These are phyloP conservation scores for Eupithecia abbreviata DNA, from an alignment of 2,888 invertebrate species.

Conservation along the genomic window DNA sequence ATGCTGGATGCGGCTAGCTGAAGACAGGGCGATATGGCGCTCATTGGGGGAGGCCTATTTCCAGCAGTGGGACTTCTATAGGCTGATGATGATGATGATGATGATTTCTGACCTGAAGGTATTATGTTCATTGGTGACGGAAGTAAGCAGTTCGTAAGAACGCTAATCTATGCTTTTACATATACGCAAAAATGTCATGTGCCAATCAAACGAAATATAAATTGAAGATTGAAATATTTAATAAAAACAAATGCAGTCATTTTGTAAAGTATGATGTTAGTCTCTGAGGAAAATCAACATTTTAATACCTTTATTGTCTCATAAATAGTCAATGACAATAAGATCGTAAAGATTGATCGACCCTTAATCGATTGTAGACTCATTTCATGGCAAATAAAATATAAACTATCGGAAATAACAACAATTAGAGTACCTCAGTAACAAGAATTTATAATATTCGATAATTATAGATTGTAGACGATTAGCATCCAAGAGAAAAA, in stretches of 20 bases:
- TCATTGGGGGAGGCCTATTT: no score
- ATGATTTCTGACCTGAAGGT: neutral
- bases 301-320: neutral
- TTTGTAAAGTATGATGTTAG: neutral
- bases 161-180: neutral
- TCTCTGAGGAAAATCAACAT: slow-evolving; percentile 1
- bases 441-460: no score
- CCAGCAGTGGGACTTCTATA: no score
- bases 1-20: no score
- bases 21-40: no score
- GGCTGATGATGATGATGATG: no score
- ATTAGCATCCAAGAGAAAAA: neutral
- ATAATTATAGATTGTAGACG: neutral
- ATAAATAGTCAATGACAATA: slow-evolving; percentile 14
- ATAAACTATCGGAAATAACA: neutral
- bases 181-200: neutral
- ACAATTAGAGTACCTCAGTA: neutral
- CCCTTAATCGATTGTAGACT: slow-evolving; percentile 29
- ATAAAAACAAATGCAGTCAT: neutral
- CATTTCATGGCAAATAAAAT: slow-evolving; percentile 26
- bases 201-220: neutral
- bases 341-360: slow-evolving; percentile 21
- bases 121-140: neutral
- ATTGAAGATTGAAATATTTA: neutral
- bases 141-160: neutral